A percentile compares a stretch with the other conserved stretches of the same genome.
Evolutionary conservation across 2,797 vertebrate genomes (phyloP).

Genomic region (Coilia nasus): DNA sequence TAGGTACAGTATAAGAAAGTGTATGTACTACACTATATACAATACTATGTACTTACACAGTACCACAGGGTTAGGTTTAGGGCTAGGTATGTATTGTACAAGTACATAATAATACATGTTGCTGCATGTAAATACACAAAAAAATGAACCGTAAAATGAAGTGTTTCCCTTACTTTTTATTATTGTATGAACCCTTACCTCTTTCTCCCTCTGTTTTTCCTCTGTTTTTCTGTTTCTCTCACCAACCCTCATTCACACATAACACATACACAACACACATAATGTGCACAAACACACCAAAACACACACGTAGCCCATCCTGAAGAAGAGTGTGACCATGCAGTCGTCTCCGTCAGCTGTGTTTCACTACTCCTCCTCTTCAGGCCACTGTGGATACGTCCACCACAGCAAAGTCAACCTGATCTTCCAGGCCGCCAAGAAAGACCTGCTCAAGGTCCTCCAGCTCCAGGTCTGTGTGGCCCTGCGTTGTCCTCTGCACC

Average conservation of each 20-base stretch:
- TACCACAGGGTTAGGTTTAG: too few relatives aligned
- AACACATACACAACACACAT: background rate
- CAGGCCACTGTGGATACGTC: slow-evolving; percentile 36
- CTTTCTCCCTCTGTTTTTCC: background rate
- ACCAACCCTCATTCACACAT: background rate
- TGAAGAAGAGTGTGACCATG: slow-evolving; percentile 85
- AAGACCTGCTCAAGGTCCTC: slow-evolving; percentile 86
- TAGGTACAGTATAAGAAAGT: too few relatives aligned
- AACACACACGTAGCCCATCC: slow-evolving; percentile 63
- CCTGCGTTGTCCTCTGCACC: too few relatives aligned
- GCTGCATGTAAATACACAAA: too few relatives aligned
- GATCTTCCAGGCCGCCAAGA: slow-evolving; percentile 88
- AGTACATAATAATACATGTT: too few relatives aligned
- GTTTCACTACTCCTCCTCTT: slow-evolving; percentile 73
- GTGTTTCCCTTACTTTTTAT: too few relatives aligned
- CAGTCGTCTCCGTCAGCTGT: slow-evolving; percentile 79
- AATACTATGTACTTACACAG: too few relatives aligned
- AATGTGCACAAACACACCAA: background rate
- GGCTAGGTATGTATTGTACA: too few relatives aligned
- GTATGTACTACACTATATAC: too few relatives aligned
- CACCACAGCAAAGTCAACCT: slow-evolving; percentile 77
- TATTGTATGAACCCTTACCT: background rate
- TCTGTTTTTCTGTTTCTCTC: background rate
- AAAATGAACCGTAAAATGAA: too few relatives aligned
- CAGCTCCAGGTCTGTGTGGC: slow-evolving; percentile 77